Evolutionary conservation across 2,888 invertebrate genomes (phyloP).

Genomic region (Tetragnatha montana): DNA sequence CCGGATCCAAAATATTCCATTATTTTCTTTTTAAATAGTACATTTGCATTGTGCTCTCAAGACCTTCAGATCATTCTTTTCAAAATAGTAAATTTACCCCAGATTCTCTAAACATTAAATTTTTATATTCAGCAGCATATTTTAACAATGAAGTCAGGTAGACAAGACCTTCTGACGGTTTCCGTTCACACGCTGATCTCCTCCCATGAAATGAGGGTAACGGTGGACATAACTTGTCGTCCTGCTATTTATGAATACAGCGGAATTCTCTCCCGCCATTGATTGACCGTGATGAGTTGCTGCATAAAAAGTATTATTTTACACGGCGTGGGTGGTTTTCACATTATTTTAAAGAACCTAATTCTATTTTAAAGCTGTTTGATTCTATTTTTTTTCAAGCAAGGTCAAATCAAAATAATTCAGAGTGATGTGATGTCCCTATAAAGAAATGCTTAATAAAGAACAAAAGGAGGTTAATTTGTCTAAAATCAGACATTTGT

Average conservation of each 20-base stretch:
- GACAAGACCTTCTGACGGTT: not conserved
- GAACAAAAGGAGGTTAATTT: too few species aligned
- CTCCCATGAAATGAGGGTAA: constrained; percentile 35
- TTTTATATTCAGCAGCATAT: constrained; percentile 1
- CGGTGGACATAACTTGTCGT: constrained; percentile 22
- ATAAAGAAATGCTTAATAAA: too few species aligned
- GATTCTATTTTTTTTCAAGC: not conserved
- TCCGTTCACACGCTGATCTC: constrained; percentile 13
- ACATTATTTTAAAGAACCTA: not conserved
- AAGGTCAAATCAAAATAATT: too few species aligned
- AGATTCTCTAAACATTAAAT: not conserved
- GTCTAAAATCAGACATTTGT: too few species aligned
- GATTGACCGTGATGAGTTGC: constrained; percentile 23
- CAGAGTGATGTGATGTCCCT: too few species aligned
- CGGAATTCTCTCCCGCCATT: constrained; percentile 8
- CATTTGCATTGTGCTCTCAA: not conserved
- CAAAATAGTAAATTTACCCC: not conserved
- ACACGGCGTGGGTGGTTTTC: not conserved
- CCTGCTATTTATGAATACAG: constrained; percentile 21
- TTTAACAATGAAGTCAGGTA: constrained; percentile 29
- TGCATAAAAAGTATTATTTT: constrained; percentile 7
- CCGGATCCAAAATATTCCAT: too few species aligned
- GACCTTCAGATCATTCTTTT: not conserved
- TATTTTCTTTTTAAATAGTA: too few species aligned
- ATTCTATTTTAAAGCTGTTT: not conserved